Evolutionary conservation across 2,888 invertebrate genomes (phyloP).

Genomic region (Rotaria sp.): DNA sequence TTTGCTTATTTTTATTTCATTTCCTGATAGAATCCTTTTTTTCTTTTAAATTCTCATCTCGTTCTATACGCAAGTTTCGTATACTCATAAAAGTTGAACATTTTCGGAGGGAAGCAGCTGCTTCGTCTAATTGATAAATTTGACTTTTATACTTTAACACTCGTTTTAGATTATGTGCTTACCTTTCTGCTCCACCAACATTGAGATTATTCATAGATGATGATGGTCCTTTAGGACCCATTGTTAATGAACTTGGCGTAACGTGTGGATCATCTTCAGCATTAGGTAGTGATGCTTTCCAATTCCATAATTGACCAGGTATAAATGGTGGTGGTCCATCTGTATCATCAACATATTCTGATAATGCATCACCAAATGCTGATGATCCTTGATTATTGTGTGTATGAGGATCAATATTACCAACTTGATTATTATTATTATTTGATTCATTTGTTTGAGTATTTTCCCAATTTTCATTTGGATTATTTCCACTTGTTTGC

Average conservation of each 20-base stretch:
- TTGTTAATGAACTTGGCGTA: slow-evolving; percentile 37
- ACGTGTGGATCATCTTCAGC: slow-evolving; percentile 39
- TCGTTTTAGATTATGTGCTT: neutral
- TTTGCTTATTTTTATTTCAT: too few species aligned
- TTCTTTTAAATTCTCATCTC: too few species aligned
- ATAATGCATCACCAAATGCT: slow-evolving; percentile 14
- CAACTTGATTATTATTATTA: neutral
- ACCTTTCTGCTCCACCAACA: neutral
- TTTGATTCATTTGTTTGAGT: neutral
- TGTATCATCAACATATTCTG: neutral
- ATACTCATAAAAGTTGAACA: too few species aligned
- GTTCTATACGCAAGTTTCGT: too few species aligned
- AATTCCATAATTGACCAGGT: slow-evolving; percentile 38
- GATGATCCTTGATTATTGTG: neutral
- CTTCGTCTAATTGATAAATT: too few species aligned
- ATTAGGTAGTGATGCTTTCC: slow-evolving; percentile 30
- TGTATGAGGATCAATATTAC: neutral
- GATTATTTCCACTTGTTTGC: neutral
- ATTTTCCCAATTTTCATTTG: neutral
- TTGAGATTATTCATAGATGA: slow-evolving; percentile 10
- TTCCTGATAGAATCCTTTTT: too few species aligned
- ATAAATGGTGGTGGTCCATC: slow-evolving; percentile 38
- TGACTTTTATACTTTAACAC: too few species aligned
- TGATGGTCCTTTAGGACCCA: neutral
- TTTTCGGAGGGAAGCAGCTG: too few species aligned